Evolutionary conservation across 1,140 invertebrate genomes (phyloP), one percentile per base, ranked within the genome.

Genomic region (Pentalonia nigronervosa): DNA sequence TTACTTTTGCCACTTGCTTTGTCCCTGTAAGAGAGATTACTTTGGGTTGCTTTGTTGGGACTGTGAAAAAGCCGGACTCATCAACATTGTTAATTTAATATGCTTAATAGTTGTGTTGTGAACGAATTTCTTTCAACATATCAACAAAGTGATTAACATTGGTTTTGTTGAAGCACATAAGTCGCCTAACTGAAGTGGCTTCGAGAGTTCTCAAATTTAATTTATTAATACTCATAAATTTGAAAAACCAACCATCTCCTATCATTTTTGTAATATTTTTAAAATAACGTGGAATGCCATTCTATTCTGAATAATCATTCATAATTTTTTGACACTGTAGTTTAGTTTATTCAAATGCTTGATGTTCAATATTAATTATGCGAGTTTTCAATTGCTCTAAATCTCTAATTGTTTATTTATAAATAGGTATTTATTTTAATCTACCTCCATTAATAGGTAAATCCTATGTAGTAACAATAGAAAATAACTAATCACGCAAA

Each of bases 361-460:
- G n/a, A 14, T 2, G 9, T 34, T 81, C 67, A 34, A 81, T 81
- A 34, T 81, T n/a, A 0, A 14, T 9, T 81, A 81, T 34, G 34
- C 4, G 4, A 41, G 41, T 81, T 14, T 81, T 81, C 14, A 81
- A 34, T 6, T 8, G n/a, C n/a, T 81, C 9, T 81, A 81, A 81
- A 17, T 81, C n/a, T 81, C 9, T 81, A 81, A 81, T 34, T 81
- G 30, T 34, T 81, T n/a, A 67, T 67, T 67, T 81, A 14, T 14
- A 81, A 81, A 81, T 81, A n/a, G n/a, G n/a, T n/a, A 34, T 7
- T 34, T 36, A 0, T 89, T 34, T 53, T 17, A 89, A 56, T 56
- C 67, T 34, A 89, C 50, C 88, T 56, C 36, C 87, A 88, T 50
- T 50, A 50, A 88, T n/a, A 56, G 67, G 67, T 30, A 67, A 67